Percentiles rank a stretch among this genome's conserved stretches.
Evolutionary conservation across 2,113 vertebrate genomes (phyloP).

Genomic region (Anhinga anhinga): DNA sequence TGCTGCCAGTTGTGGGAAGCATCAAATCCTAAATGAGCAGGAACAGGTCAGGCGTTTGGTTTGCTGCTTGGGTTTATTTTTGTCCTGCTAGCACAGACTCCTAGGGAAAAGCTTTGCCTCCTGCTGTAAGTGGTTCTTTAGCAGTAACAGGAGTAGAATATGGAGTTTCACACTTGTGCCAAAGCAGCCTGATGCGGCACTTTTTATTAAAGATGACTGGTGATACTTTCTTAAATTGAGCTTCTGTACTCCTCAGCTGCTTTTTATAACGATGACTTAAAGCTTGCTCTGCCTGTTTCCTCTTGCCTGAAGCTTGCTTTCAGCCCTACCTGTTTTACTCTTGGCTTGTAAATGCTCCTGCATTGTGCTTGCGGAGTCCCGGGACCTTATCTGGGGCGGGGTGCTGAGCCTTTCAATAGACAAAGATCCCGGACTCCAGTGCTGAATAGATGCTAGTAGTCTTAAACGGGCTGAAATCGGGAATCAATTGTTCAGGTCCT

Average conservation of each 20-base stretch:
- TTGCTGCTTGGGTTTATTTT: neutral
- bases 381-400: neutral
- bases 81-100: neutral
- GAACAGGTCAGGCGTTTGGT: neutral
- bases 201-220: slow-evolving; percentile 18
- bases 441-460: neutral
- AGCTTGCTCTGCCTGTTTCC: neutral
- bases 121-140: neutral
- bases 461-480: neutral
- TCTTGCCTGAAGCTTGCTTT: neutral
- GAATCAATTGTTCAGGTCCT: neutral
- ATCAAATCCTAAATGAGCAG: neutral
- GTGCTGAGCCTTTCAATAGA: neutral
- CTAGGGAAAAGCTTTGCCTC: neutral
- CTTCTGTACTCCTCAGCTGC: neutral
- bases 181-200: neutral
- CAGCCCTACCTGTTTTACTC: neutral
- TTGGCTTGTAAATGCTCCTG: neutral
- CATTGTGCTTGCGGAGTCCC: neutral
- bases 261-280: neutral
- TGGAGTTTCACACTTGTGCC: neutral
- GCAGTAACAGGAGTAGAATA: neutral
- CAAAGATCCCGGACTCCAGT: neutral
- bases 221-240: neutral
- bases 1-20: neutral